A percentile compares a stretch with the other conserved stretches of the same genome.
These are phyloP conservation scores for Chymomyza fuscimana DNA, from an alignment of 2,888 invertebrate genomes.

Conservation along the genomic window DNA sequence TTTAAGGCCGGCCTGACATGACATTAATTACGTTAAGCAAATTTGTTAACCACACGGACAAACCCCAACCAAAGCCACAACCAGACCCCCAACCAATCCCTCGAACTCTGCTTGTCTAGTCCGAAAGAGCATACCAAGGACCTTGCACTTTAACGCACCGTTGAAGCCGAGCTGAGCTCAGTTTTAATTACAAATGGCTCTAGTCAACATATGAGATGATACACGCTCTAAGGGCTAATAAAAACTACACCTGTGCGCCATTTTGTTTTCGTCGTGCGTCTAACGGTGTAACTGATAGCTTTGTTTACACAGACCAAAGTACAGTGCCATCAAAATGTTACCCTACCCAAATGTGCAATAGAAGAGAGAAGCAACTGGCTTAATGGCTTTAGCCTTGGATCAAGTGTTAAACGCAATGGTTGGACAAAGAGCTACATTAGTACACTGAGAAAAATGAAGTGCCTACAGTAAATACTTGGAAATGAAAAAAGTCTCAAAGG, in stretches of 20 bases:
- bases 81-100: not conserved
- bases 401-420: not conserved
- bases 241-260: not conserved
- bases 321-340: not conserved
- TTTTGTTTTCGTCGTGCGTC: not conserved
- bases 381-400: not conserved
- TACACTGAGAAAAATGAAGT: not conserved
- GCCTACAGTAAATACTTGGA: too few species aligned
- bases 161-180: not conserved
- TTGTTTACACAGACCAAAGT: conserved; percentile 1
- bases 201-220: not conserved
- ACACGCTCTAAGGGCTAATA: not conserved
- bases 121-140: not conserved
- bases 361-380: not conserved
- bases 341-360: not conserved
- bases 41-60: not conserved
- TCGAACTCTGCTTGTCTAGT: not conserved
- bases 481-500: too few species aligned
- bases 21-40: conserved; percentile 5
- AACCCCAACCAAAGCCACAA: not conserved
- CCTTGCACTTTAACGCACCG: not conserved
- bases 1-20: conserved; percentile 4
- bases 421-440: not conserved
- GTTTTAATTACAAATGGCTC: conserved; percentile 3
- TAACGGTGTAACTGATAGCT: conserved; percentile 7